phyloP scores from a whole-genome alignment of 2,797 vertebrate species.

The Poliocrania exsul region DNA sequence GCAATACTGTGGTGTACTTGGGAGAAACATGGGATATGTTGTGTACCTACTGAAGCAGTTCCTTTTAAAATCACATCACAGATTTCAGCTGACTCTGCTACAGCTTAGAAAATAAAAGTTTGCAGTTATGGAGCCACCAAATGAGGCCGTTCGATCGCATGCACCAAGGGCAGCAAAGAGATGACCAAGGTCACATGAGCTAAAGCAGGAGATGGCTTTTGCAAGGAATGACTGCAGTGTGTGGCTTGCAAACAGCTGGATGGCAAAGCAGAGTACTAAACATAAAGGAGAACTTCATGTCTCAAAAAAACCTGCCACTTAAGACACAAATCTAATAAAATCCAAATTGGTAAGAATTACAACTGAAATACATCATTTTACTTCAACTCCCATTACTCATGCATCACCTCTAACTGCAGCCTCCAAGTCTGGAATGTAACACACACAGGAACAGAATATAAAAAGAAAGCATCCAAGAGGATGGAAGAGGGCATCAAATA shows the following conservation, averaged over 20 bases:
- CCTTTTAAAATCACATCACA: neutral
- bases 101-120: slow-evolving; percentile 34
- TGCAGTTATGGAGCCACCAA: slow-evolving; percentile 30
- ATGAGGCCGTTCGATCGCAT: slow-evolving; percentile 13
- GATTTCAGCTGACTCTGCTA: slow-evolving; percentile 48
- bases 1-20: neutral
- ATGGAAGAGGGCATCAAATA: neutral
- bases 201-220: neutral
- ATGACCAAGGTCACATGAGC: neutral
- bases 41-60: neutral
- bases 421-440: neutral
- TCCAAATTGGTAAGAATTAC: neutral
- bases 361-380: neutral
- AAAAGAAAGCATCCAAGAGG: neutral
- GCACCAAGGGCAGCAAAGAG: neutral
- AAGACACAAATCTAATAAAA: neutral
- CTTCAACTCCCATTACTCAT: neutral
- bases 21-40: neutral
- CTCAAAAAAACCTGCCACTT: neutral
- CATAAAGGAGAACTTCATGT: neutral
- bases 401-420: neutral
- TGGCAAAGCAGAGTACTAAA: neutral
- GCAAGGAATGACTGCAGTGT: neutral
- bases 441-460: neutral
- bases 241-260: neutral